Evolutionary conservation across 2,113 vertebrate genomes (phyloP), one percentile per base, ranked within the genome.

Genomic region (Trichomycterus rosablanca): DNA sequence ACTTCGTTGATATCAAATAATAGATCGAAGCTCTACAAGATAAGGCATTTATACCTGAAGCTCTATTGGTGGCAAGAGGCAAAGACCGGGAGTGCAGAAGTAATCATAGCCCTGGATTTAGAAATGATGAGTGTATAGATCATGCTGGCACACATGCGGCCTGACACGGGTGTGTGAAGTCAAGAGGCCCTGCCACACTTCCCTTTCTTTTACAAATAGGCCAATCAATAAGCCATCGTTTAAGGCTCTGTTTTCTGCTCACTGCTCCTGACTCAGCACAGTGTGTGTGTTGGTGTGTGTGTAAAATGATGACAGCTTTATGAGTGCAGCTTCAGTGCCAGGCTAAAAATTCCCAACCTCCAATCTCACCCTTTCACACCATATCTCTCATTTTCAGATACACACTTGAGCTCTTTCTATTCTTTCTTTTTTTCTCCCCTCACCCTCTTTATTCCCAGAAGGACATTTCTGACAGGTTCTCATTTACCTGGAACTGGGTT

Each of bases 201-300:
- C 70, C 76, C 80, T 80, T 74, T 77, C 74, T 57, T 72, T 75
- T 78, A 81, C 78, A 83, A 81, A 80, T 73, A 62, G 71, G 75
- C 76, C 72, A 83, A 84, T 86, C 81, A 80, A 84, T 84, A 84
- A 71, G 30, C 76, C 81, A 79, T 85, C 72, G 68, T 75, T 74
- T 77, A 73, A 76, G 64, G 67, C 70, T 78, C 66, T 69, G 70
- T 77, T 80, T n/a, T 75, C 79, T 78, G 76, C 82, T 79, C 76
- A 32, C 72, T 68, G 56, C 68, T 49, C 81, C 81, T 81, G 78
- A 84, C 66, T 84, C 83, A 78, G 81, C 84, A 77, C 52, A n/a
- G 61, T 55, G 67, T 40, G 59, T 54, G 50, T 53, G 46, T 14
- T 15, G 19, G 37, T 51, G 60, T 18, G 14, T 35, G 14, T 20